phyloP scores from a whole-genome alignment of 2,113 vertebrate species.

The Anas platyrhynchos region DNA sequence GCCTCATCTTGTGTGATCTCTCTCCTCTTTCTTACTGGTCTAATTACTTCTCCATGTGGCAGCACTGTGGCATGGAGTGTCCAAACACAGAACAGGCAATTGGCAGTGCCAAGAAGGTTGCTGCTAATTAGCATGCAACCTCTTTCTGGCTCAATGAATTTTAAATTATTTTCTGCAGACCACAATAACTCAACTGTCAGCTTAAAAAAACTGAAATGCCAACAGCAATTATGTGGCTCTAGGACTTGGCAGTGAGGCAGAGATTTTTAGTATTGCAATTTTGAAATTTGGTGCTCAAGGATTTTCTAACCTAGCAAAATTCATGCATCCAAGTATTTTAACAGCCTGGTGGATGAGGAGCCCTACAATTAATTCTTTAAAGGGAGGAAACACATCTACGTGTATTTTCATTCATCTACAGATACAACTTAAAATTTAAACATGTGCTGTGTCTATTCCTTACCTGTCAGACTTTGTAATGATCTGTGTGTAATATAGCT shows the following conservation, averaged over 20 bases:
- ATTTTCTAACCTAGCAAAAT: neutral
- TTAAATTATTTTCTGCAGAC: neutral
- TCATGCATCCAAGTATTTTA: neutral
- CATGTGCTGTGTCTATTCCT: neutral
- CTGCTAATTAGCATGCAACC: neutral
- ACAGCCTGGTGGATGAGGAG: neutral
- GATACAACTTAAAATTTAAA: neutral
- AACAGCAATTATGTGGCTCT: neutral
- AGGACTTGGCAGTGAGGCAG: neutral
- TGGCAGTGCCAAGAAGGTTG: neutral
- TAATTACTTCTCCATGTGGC: neutral
- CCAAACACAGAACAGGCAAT: neutral
- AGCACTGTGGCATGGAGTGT: neutral
- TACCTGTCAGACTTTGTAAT: neutral
- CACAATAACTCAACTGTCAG: neutral
- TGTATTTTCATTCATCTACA: neutral
- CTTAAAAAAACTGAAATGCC: neutral
- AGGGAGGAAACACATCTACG: neutral
- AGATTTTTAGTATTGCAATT: neutral
- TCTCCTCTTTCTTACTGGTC: neutral
- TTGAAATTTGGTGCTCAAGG: neutral
- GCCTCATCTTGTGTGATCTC: neutral
- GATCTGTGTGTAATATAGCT: neutral
- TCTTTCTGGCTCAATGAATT: neutral
- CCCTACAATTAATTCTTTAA: neutral